Evolutionary conservation across 1,140 invertebrate genomes (phyloP), one percentile per base, ranked within the genome.

Genomic region (Probaryconus sp.): DNA sequence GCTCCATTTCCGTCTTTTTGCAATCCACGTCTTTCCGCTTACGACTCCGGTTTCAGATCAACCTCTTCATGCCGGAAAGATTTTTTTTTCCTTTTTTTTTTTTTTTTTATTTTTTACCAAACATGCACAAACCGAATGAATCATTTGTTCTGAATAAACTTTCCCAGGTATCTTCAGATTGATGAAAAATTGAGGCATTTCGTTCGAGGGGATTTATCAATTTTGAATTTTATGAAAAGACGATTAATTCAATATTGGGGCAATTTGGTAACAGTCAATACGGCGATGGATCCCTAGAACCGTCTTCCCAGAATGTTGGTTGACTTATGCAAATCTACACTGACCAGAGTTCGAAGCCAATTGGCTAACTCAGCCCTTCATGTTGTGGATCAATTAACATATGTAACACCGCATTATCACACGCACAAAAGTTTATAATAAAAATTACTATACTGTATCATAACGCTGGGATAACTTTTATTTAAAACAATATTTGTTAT

Each of bases 251-350:
- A n/a, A n/a, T n/a, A n/a, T n/a, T n/a, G n/a, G n/a, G n/a, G n/a
- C n/a, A n/a, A n/a, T n/a, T n/a, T n/a, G n/a, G n/a, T n/a, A n/a
- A n/a, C n/a, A n/a, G 53, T 21, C 55, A 43, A 42, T 58, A 58
- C 65, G 28, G 50, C 30, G 47, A 58, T 33, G 10, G 35, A 69
- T 53, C 53, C 53, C 31, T 24, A 35, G 37, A 45, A 60, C 47
- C 31, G 26, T 45, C 40, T 38, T 50, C 18, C 20, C 51, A 14
- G 21, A 69, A 47, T 40, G 26, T 14, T 11, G 20, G 47, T 69
- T 69, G 65, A 69, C 65, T 60, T 69, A 69, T 69, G 65, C 65
- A 69, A 69, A 69, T 69, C 18, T 11, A 45, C 50, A 33, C 5
- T 35, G 43, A 33, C 51, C 63, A 56, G 53, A 18, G 45, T 10